Evolutionary conservation across 1,140 invertebrate species (phyloP).

Genomic region (Bombus consobrinus): DNA sequence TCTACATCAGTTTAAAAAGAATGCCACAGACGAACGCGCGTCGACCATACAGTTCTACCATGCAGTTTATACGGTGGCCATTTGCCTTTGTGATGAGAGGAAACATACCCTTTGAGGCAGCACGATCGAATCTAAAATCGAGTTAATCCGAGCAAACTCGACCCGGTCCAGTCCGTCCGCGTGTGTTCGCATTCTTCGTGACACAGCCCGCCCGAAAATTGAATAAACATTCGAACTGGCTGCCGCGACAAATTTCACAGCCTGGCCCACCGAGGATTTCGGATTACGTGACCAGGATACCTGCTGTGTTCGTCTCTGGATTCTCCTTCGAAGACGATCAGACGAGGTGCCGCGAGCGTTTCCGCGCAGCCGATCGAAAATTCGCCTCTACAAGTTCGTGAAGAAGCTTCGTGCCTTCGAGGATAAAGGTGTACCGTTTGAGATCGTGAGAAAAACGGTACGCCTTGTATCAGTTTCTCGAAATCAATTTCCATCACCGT

Average conservation of each 20-base stretch:
- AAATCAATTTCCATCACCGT: too few relatives aligned
- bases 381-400: not conserved
- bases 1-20: not conserved
- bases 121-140: conserved; percentile 1
- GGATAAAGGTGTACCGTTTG: not conserved
- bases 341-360: not conserved
- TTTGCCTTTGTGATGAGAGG: not conserved
- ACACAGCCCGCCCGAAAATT: conserved; percentile 39
- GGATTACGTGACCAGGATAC: conserved; percentile 53
- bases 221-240: conserved; percentile 45
- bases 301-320: not conserved
- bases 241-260: conserved; percentile 49
- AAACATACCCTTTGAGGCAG: not conserved
- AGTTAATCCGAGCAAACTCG: conserved; percentile 21
- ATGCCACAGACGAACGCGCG: not conserved
- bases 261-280: conserved; percentile 47
- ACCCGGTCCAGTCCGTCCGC: not conserved
- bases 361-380: not conserved
- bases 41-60: not conserved
- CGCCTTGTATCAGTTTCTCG: too few relatives aligned
- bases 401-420: not conserved
- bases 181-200: not conserved
- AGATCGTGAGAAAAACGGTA: too few relatives aligned
- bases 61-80: not conserved
- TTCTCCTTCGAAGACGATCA: not conserved